Evolutionary conservation across 2,888 invertebrate species (phyloP), one percentile per base, ranked within the genome.

Genomic region (Amblyjoppa fuscipennis): DNA sequence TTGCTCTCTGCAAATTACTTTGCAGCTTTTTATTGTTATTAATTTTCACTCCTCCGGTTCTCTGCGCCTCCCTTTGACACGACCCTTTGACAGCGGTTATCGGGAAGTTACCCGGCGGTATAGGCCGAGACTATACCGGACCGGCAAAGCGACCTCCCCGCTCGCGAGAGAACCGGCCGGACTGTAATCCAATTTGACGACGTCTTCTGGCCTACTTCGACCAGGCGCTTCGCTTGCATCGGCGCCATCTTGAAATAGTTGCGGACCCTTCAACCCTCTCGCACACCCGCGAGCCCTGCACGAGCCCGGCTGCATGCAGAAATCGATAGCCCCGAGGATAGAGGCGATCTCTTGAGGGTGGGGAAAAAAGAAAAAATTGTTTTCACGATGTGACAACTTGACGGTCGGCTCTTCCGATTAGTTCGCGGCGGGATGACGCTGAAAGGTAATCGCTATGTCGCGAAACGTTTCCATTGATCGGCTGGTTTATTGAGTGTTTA

Each of bases 261-360:
- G 84, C 56, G 81, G 78, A 82, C 82, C 71, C 84, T 85, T 74
- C 84, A 87, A 84, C 86, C 81, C 74, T 85, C 82, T 66, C 79
- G 45, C 74, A 81, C 69, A 70, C 20, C 73, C 64, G 64, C 61
- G 79, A 76, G 71, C 75, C 71, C 56, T 51, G 45, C 68, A 69
- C 28, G 61, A 31, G 34, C 51, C 38, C 53, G 74, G 25, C 59
- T 45, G 45, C 81, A 86, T 82, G 75, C 81, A 85, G 80, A 83
- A 91, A 91, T 92, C 91, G 89, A 92, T 92, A 92, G 90, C 88
- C 86, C 90, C 61, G 34, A 90, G 91, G 90, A 90, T 88, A 83
- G 75, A 31, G 71, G 49, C 45, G 16, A 85, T 64, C 74, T 51
- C 68, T 53, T 53, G 59, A 31, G 61, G 28, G 28, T 70, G 87